Evolutionary conservation across 1,140 invertebrate genomes (phyloP), one percentile per base, ranked within the genome.

Genomic region (Macrotrachela quadricornifera): DNA sequence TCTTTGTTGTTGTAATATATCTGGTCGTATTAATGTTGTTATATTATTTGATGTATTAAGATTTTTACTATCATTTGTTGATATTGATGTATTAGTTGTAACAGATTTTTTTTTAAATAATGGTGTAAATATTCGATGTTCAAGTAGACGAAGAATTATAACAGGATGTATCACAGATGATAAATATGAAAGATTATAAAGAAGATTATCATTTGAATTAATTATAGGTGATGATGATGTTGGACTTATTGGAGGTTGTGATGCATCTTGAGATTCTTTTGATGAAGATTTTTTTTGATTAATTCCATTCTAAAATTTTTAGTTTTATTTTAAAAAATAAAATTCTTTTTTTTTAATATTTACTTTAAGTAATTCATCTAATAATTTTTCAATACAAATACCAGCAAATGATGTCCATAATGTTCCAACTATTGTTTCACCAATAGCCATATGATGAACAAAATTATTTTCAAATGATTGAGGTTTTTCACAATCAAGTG

Each of bases 141-240:
- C 70, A 17, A 78, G 64, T 6, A 79, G 65, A 11, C 77, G 64
- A 13, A 79, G 60, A 10, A 78, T 64, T 13, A 79, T 75, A 8
- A 78, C 63, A 0, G 77, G 77, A 59, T 75, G 74, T 36, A 78
- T 65, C 14, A 76, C 62, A 51, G 73, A 66, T 1, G 76, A 74
- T 43, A 76, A 69, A 50, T 68, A 70, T 4, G 68, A 61, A 43
- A 74, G 59, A 52, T 57, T 49, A 38, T 18, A 54, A 8, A 36
- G 10, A 10, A 54, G 36, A 46, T 49, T 44, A 30, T 43, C 30
- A 1, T 8, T 38, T 42, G 41, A 49, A 37, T 50, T 54, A 37
- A 30, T 36, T n/a, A 1, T 10, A 15, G n/a, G 36, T 54, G 30
- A 45, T 39, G 15, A 16, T 43, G 9, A 54, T 43, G 36, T 21